A percentile compares a stretch with the other conserved stretches of the same genome.
phyloP scores from a whole-genome alignment of 2,888 invertebrate genomes.

The Choristoneura rosaceana region DNA sequence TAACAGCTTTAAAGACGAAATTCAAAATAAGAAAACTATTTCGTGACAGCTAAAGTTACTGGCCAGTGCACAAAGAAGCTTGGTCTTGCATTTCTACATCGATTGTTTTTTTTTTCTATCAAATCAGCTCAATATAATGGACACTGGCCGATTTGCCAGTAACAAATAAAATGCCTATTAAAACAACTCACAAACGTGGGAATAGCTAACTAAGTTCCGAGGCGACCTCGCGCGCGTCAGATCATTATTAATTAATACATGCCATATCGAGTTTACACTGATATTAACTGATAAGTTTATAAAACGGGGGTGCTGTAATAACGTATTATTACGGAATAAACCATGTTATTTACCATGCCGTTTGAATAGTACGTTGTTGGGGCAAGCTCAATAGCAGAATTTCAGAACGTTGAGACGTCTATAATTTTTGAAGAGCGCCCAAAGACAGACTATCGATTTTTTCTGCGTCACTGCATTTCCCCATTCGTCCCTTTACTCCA shows the following conservation, averaged over 20 bases:
- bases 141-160: slow-evolving; percentile 22
- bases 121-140: slow-evolving; percentile 16
- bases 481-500: slow-evolving; percentile 64
- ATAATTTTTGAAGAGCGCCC: slow-evolving; percentile 4
- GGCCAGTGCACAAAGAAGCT: background rate
- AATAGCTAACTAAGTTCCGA: slow-evolving; percentile 6
- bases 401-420: background rate
- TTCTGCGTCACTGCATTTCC: slow-evolving; percentile 46
- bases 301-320: slow-evolving; percentile 29
- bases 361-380: background rate
- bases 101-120: background rate
- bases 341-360: slow-evolving; percentile 14
- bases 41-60: background rate
- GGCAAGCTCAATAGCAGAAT: background rate
- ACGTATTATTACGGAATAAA: slow-evolving; percentile 13
- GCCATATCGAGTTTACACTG: slow-evolving; percentile 26
- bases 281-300: slow-evolving; percentile 34
- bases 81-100: background rate
- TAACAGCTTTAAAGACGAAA: background rate
- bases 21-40: background rate
- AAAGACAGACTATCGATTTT: slow-evolving; percentile 21
- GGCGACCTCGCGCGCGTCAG: slow-evolving; percentile 13
- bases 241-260: slow-evolving; percentile 36
- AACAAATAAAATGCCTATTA: slow-evolving; percentile 25
- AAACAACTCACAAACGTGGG: slow-evolving; percentile 21